Conservation (phyloP, 2,797 vertebrate species). For the Lutjanus argentimaculatus region DNA sequence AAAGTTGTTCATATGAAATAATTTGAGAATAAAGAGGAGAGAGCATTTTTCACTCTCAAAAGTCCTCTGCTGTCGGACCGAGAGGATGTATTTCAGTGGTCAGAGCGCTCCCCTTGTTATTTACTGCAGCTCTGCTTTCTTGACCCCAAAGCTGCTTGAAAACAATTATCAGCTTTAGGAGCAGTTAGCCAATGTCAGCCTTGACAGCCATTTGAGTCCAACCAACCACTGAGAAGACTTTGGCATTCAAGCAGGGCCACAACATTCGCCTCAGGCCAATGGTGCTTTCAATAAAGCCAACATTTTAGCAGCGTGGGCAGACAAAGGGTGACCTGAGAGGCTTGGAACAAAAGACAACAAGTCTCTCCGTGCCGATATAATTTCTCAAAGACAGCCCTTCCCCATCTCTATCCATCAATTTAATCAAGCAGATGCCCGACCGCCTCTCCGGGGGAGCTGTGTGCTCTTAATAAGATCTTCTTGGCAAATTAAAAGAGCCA, state of each 20-base stretch:
- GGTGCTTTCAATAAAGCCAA: constrained; percentile 50
- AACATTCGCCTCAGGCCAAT: constrained; percentile 34
- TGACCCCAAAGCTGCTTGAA: constrained; percentile 31
- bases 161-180: constrained; percentile 32
- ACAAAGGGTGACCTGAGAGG: constrained; percentile 27
- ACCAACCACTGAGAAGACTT: constrained; percentile 32
- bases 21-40: not conserved
- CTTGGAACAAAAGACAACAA: constrained; percentile 32
- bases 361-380: constrained; percentile 10
- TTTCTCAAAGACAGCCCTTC: constrained; percentile 13
- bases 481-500: constrained; percentile 60
- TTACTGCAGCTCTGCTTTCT: constrained; percentile 14
- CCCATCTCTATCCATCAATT: constrained; percentile 37
- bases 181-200: constrained; percentile 31
- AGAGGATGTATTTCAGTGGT: constrained; percentile 7
- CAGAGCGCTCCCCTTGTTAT: not conserved
- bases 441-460: constrained; percentile 40
- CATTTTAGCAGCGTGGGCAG: constrained; percentile 11
- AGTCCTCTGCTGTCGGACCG: not conserved
- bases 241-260: constrained; percentile 24
- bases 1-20: not conserved
- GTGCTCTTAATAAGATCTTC: constrained; percentile 65
- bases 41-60: not conserved
- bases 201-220: constrained; percentile 29
- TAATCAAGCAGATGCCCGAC: constrained; percentile 61